These are phyloP conservation scores for Centropus bengalensis DNA, from an alignment of 2,113 vertebrate genomes.

Conservation along the genomic window DNA sequence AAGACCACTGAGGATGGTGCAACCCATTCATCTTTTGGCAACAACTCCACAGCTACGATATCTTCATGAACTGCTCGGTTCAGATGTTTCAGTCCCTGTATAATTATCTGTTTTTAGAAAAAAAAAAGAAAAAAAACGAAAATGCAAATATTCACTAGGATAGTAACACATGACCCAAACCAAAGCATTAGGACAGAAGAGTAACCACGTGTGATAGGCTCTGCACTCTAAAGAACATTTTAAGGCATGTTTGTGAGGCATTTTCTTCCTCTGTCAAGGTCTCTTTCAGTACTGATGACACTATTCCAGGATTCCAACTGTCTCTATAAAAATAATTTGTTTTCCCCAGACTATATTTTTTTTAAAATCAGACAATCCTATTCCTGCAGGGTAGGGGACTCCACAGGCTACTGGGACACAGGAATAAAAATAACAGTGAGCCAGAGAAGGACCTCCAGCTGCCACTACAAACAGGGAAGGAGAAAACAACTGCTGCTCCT, in stretches of 20 bases:
- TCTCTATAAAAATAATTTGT: not conserved
- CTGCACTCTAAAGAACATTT: not conserved
- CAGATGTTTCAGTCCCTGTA: slow-evolving; percentile 92
- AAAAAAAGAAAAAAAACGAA: not conserved
- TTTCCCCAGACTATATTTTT: not conserved
- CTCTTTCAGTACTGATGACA: not conserved
- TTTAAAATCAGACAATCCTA: not conserved
- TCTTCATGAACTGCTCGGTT: slow-evolving; percentile 95
- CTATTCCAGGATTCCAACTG: not conserved
- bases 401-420: not conserved
- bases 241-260: not conserved
- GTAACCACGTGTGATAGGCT: not conserved
- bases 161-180: not conserved
- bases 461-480: not conserved
- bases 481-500: not conserved
- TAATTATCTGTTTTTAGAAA: slow-evolving; percentile 81
- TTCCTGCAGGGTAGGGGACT: not conserved
- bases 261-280: not conserved
- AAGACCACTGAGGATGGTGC: slow-evolving; percentile 90
- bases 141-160: not conserved
- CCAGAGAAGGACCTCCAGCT: not conserved
- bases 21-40: slow-evolving; percentile 85
- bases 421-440: not conserved
- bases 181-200: not conserved
- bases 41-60: slow-evolving; percentile 89